Conservation (phyloP, 2,113 vertebrate genomes). For the Picathartes gymnocephalus region DNA sequence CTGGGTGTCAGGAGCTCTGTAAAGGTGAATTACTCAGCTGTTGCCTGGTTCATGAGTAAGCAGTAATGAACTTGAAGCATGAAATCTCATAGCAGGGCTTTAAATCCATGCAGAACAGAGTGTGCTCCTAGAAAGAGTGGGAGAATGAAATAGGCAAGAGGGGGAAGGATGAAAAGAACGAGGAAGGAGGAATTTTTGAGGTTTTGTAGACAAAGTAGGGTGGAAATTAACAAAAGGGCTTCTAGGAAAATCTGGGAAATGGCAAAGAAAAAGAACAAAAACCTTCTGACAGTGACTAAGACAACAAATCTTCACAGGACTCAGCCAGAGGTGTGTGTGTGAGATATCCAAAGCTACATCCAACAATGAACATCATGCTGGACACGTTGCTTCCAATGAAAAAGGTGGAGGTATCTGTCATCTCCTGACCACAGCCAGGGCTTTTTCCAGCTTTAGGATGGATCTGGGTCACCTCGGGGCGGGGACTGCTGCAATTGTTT, state of each 20-base stretch:
- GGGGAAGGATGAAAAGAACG: fast-evolving
- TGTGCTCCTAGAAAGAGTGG: neutral
- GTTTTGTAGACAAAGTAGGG: neutral
- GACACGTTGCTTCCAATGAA: neutral
- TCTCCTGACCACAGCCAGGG: neutral
- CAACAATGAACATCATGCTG: neutral
- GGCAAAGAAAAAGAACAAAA: neutral
- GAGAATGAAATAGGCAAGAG: neutral
- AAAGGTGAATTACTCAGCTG: neutral
- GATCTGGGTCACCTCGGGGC: neutral
- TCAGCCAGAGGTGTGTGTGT: neutral
- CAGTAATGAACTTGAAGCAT: neutral
- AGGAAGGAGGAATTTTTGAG: neutral
- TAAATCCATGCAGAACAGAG: neutral
- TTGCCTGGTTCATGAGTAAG: neutral
- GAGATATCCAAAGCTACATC: neutral
- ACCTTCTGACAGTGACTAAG: neutral
- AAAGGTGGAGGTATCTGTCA: neutral
- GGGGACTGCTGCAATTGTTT: neutral
- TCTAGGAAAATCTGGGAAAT: neutral
- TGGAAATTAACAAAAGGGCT: neutral
- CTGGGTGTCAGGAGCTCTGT: neutral
- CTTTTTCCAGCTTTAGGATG: neutral
- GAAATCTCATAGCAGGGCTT: neutral
- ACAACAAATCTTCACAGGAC: neutral